phyloP scores from a whole-genome alignment of 2,797 vertebrate species.

The Dipus sagitta region DNA sequence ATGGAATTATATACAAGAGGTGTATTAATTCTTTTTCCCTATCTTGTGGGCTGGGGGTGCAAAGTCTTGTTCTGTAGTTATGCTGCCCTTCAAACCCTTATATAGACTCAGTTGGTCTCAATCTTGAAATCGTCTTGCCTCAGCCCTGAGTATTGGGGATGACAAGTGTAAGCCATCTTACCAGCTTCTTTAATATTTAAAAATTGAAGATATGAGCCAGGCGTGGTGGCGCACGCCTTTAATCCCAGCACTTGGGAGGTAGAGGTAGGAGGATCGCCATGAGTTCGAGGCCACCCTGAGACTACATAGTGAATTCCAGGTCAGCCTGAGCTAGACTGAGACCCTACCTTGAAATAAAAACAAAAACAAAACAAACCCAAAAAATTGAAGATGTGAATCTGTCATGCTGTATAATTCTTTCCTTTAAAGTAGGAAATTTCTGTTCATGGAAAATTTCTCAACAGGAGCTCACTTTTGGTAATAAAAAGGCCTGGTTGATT shows the following conservation, averaged over 20 bases:
- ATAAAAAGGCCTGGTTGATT: constrained; percentile 38
- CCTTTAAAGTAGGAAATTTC: background rate
- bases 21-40: background rate
- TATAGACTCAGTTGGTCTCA: background rate
- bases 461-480: background rate
- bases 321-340: too few relatives aligned
- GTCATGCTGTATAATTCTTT: background rate
- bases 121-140: background rate
- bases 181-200: background rate
- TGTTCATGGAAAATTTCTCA: constrained; percentile 30
- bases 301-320: too few relatives aligned
- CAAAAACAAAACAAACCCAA: background rate
- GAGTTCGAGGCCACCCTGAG: too few relatives aligned
- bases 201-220: background rate
- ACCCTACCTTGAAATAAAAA: too few relatives aligned
- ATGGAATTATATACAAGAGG: background rate
- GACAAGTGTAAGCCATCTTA: background rate
- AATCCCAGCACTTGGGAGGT: too few relatives aligned
- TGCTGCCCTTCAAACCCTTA: background rate
- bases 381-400: background rate
- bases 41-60: background rate
- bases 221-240: too few relatives aligned
- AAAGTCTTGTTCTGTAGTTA: background rate
- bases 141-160: background rate
- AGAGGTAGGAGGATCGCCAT: too few relatives aligned